phyloP scores from a whole-genome alignment of 2,113 vertebrate genomes.

The Canis aureus region DNA sequence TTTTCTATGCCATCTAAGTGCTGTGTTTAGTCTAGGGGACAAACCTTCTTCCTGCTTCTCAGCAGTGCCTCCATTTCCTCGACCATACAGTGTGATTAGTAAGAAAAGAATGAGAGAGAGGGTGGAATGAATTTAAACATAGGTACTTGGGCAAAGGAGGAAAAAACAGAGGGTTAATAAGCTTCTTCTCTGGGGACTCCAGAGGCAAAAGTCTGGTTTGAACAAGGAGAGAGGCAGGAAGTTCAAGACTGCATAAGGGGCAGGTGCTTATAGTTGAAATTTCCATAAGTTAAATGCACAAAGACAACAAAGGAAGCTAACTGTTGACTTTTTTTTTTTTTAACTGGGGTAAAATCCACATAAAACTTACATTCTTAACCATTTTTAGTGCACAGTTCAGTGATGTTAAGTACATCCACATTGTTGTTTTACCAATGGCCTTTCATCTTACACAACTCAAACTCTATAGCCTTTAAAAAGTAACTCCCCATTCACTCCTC shows the following conservation, averaged over 20 bases:
- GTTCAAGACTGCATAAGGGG: not conserved
- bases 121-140: not conserved
- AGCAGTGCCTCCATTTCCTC: not conserved
- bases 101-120: slow-evolving; percentile 3
- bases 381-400: not conserved
- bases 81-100: not conserved
- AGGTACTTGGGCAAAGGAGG: not conserved
- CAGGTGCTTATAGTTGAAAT: not conserved
- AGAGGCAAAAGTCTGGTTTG: not conserved
- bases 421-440: not conserved
- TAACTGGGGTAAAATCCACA: not conserved
- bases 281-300: not conserved
- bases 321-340: not conserved
- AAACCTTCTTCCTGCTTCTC: not conserved
- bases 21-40: not conserved
- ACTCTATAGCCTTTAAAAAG: not conserved
- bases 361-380: not conserved
- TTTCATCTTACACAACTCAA: slow-evolving; percentile 22
- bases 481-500: not conserved
- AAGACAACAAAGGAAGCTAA: slow-evolving; percentile 23
- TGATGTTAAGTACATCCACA: not conserved
- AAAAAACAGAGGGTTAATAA: not conserved
- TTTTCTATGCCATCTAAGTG: slow-evolving; percentile 14
- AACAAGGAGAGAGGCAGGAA: not conserved
- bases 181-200: not conserved